Base-by-base conservation (phyloP, 2,113 vertebrate species). In the Bucco capensis region DNA sequence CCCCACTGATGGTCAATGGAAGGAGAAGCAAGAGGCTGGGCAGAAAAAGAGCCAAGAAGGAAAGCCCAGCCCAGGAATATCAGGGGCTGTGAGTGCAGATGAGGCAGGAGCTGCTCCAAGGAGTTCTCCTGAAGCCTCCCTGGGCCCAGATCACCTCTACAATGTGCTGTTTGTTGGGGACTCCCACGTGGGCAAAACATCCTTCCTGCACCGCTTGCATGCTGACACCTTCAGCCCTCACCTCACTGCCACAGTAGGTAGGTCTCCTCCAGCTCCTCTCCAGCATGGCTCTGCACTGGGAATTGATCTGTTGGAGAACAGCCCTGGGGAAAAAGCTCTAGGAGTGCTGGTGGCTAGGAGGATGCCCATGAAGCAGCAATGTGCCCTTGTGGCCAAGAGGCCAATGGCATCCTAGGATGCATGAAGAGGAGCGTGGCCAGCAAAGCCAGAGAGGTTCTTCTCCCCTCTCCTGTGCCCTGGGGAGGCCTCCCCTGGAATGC, bases 171-270 rank as follows among this genome's bases (percentile, higher is more conserved):
- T 99, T 46, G 71, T 99, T 9, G 99, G 99, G 90, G 98, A 98
- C 88, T 98, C 98, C 70, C 96, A 96, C 0, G 98, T 99, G 90
- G 99, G 99, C 66, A 99, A 99, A 93, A 99, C 99, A 0, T 98
- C 98, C 1, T 99, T 99, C 95, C 97, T 99, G 92, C 96, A 97
- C 95, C 96, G 98, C 37, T 74, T 98, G 77, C 97, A 98, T 1
- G 95, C 96, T 7, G 93, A 98, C 30, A 70, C 93, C 88, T 99
- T 98, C 57, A 95, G 90, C 71, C 76, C 88, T 0, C 96, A 98
- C 47, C 67, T 98, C 40, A 57, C 96, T 0, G 94, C 98, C 19
- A 99, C 99, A 1, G 89, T 99, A 92, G 99, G 99, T 99, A 97
- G 98, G 98, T 85, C 11, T 92, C n/a, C n/a, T n/a, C n/a, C n/a